A percentile compares a stretch with the other conserved stretches of the same genome.
Conservation (phyloP, 2,797 vertebrate species). For the Myoxocephalus aenaeus region DNA sequence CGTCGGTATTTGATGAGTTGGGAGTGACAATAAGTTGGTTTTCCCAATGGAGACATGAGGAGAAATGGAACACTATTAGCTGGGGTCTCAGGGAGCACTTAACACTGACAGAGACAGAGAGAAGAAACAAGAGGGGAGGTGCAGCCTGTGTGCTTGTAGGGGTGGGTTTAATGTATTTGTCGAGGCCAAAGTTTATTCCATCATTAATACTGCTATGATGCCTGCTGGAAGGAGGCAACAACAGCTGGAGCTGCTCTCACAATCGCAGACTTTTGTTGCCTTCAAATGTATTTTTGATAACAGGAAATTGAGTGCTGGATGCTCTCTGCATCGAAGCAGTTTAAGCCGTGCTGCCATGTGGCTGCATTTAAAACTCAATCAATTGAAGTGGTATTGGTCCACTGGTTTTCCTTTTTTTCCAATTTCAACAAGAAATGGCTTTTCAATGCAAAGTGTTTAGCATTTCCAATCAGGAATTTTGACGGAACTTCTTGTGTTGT, state of each 20-base stretch:
- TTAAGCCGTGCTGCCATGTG: background rate
- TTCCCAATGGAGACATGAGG: conserved; percentile 33
- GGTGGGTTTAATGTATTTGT: conserved; percentile 28
- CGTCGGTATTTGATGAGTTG: background rate
- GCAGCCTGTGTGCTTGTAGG: conserved; percentile 18
- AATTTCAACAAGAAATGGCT: too few relatives aligned
- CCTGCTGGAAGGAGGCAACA: conserved; percentile 26
- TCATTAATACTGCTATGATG: conserved; percentile 29
- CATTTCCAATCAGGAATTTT: background rate
- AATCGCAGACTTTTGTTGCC: background rate
- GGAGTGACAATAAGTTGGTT: background rate
- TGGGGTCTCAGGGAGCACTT: conserved; percentile 60
- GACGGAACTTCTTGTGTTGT: background rate
- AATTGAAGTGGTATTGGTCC: background rate
- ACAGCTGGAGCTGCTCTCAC: conserved; percentile 16
- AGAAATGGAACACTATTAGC: conserved; percentile 44
- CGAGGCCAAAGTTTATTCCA: conserved; percentile 33
- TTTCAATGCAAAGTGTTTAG: background rate
- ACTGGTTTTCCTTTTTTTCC: too few relatives aligned
- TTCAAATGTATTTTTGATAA: conserved; percentile 12
- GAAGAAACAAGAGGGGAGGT: conserved; percentile 29
- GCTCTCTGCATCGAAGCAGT: background rate
- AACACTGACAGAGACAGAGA: conserved; percentile 61
- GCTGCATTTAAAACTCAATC: background rate
- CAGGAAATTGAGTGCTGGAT: background rate